These are phyloP conservation scores for Atherinosoma microstoma DNA, from an alignment of 2,797 vertebrate genomes.

Conservation along the genomic window DNA sequence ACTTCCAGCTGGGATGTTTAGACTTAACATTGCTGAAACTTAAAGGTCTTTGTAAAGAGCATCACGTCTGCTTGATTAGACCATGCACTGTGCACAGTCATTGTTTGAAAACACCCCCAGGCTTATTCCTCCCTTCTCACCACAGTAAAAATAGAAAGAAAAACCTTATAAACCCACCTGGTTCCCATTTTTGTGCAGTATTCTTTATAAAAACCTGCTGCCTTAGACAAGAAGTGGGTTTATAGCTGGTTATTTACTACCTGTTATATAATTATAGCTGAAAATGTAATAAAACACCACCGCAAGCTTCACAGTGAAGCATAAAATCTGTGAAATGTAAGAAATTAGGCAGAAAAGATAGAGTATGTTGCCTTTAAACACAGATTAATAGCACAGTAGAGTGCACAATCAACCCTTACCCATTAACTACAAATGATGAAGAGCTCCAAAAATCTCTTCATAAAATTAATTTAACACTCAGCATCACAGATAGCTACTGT, in stretches of 20 bases:
- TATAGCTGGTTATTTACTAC: slow-evolving; percentile 10
- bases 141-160: neutral
- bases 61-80: neutral
- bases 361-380: slow-evolving; percentile 25
- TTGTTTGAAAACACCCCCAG: neutral
- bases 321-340: slow-evolving; percentile 17
- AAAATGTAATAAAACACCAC: slow-evolving; percentile 17
- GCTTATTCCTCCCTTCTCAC: neutral
- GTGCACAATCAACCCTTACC: slow-evolving; percentile 29
- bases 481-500: slow-evolving; percentile 11
- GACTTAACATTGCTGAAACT: neutral
- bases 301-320: slow-evolving; percentile 9
- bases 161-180: neutral
- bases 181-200: neutral
- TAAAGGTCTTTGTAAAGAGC: slow-evolving; percentile 1
- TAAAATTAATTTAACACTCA: slow-evolving; percentile 33
- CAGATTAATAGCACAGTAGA: slow-evolving; percentile 21
- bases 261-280: neutral
- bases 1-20: neutral
- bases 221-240: neutral
- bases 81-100: neutral
- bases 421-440: slow-evolving; percentile 42
- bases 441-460: slow-evolving; percentile 33
- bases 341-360: slow-evolving; percentile 36
- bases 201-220: slow-evolving; percentile 3